Conservation (phyloP, 2,888 invertebrate genomes). For the Periphyllus acericola region DNA sequence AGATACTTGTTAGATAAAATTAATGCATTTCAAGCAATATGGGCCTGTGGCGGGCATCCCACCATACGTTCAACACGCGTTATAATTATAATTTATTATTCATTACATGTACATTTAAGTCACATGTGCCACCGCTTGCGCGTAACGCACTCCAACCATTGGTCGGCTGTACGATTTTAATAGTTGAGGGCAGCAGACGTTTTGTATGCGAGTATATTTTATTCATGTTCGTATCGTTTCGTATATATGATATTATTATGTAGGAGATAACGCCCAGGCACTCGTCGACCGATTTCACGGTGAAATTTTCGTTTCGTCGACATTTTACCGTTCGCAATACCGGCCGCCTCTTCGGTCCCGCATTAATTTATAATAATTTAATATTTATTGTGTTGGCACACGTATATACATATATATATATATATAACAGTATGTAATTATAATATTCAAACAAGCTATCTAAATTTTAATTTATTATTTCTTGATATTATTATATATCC, state of each 20-base stretch:
- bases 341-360: neutral
- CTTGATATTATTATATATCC: conserved; percentile 7
- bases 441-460: conserved; percentile 17
- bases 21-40: neutral
- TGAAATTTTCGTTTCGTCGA: neutral
- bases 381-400: conserved; percentile 4
- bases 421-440: neutral
- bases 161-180: conserved; percentile 28
- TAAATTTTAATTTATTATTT: conserved; percentile 41
- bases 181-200: neutral
- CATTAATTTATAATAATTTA: conserved; percentile 20
- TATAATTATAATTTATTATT: neutral
- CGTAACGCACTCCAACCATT: neutral
- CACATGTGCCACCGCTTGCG: neutral
- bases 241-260: too few species aligned
- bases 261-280: neutral
- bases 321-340: neutral
- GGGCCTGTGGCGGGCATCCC: neutral
- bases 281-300: neutral
- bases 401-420: too few species aligned
- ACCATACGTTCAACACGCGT: neutral
- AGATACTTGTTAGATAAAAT: conserved; percentile 14
- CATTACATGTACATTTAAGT: neutral
- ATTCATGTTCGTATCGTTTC: too few species aligned
- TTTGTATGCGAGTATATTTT: neutral